A percentile compares a stretch with the other conserved stretches of the same genome.
These are phyloP conservation scores for Sitophilus oryzae DNA, from an alignment of 1,140 invertebrate species.

Conservation along the genomic window DNA sequence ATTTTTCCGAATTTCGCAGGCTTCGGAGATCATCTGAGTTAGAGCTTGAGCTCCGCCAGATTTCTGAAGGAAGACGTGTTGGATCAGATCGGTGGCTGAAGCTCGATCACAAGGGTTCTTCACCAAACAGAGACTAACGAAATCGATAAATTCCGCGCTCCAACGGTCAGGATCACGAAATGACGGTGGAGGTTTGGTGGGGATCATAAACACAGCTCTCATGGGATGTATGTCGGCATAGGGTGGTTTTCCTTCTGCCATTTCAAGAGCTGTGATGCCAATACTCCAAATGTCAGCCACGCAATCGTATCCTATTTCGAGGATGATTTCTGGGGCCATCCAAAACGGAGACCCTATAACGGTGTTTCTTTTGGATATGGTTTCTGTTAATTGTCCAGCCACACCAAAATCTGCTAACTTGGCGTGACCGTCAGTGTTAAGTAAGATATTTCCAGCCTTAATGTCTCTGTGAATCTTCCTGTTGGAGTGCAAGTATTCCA, in stretches of 20 bases:
- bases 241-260: slow-evolving; percentile 98
- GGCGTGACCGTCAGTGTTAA: slow-evolving; percentile 98
- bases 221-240: slow-evolving; percentile 99
- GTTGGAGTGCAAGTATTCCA: slow-evolving; percentile 92
- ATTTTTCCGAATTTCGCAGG: slow-evolving; percentile 84
- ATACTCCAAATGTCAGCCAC: slow-evolving; percentile 98
- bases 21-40: slow-evolving; percentile 86
- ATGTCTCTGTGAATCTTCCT: slow-evolving; percentile 96
- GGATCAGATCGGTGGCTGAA: slow-evolving; percentile 81
- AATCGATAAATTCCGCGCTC: slow-evolving; percentile 95
- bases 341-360: slow-evolving; percentile 99
- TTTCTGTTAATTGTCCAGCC: slow-evolving; percentile 99
- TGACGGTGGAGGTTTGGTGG: slow-evolving; percentile 97
- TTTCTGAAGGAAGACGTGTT: slow-evolving; percentile 82
- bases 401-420: slow-evolving; percentile 99
- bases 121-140: slow-evolving; percentile 88
- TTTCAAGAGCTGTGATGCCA: slow-evolving; percentile 96
- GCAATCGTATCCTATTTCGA: slow-evolving; percentile 99
- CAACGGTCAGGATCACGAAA: slow-evolving; percentile 95
- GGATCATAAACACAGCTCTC: slow-evolving; percentile 99
- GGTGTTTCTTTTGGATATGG: slow-evolving; percentile 98
- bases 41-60: slow-evolving; percentile 80
- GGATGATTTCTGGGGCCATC: slow-evolving; percentile 98
- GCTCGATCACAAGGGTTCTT: slow-evolving; percentile 94
- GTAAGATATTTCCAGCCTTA: slow-evolving; percentile 95